phyloP scores from a whole-genome alignment of 1,140 invertebrate genomes.

The Zaprionus africanus region DNA sequence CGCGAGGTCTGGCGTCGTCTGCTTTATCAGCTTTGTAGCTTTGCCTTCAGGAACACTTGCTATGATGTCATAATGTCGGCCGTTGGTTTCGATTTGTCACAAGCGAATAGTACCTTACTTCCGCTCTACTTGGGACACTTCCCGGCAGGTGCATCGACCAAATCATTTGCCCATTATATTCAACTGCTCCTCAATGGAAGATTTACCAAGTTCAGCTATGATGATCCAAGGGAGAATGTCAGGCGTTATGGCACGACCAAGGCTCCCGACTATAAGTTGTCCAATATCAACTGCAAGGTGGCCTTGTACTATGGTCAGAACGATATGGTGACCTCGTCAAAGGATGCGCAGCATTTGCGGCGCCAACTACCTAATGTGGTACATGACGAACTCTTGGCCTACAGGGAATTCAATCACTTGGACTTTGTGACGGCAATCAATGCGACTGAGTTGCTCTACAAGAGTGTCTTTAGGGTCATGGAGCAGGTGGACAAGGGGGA shows the following conservation, averaged over 20 bases:
- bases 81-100: conserved; percentile 85
- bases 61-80: conserved; percentile 85
- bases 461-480: conserved; percentile 81
- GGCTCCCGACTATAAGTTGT: conserved; percentile 59
- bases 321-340: conserved; percentile 41
- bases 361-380: conserved; percentile 83
- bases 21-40: conserved; percentile 40
- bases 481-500: conserved; percentile 51
- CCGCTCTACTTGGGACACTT: conserved; percentile 42
- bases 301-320: conserved; percentile 63
- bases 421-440: conserved; percentile 85
- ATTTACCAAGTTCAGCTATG: conserved; percentile 54
- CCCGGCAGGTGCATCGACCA: conserved; percentile 47
- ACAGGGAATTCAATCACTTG: conserved; percentile 85
- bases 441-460: conserved; percentile 80
- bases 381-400: conserved; percentile 76
- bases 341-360: conserved; percentile 76
- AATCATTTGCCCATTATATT: conserved; percentile 43
- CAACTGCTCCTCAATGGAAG: conserved; percentile 54
- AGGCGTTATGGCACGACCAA: conserved; percentile 25
- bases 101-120: conserved; percentile 81
- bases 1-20: conserved; percentile 53
- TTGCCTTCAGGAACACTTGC: conserved; percentile 84
- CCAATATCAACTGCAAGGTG: conserved; percentile 59
- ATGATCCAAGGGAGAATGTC: conserved; percentile 29